Percentiles rank a stretch among this genome's conserved stretches.
Conservation (phyloP, 2,113 vertebrate species). For the Pteruthius melanotis region DNA sequence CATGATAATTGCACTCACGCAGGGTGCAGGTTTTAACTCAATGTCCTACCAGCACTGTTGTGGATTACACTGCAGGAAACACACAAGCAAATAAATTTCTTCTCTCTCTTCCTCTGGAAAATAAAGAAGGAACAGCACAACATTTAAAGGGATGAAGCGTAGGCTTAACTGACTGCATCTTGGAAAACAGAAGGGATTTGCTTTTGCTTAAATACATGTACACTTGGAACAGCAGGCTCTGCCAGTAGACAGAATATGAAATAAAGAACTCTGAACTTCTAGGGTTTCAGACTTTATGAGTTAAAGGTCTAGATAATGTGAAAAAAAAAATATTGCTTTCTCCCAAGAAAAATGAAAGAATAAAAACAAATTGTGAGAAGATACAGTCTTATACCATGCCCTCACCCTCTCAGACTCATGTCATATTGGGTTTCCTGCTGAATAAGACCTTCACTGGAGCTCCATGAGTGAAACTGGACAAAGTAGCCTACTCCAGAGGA, state of each 20-base stretch:
- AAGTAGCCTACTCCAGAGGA: not conserved
- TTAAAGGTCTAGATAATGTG: not conserved
- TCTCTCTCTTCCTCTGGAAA: not conserved
- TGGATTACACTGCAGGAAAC: not conserved
- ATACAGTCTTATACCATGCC: not conserved
- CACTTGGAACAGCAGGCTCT: not conserved
- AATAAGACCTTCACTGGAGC: not conserved
- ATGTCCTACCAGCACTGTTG: not conserved
- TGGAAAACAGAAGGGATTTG: not conserved
- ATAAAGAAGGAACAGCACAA: not conserved
- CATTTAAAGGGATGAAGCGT: not conserved
- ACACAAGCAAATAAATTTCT: not conserved
- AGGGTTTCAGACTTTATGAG: not conserved
- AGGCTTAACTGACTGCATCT: not conserved
- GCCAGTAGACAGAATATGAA: not conserved
- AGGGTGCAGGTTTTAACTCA: not conserved
- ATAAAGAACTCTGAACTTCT: not conserved
- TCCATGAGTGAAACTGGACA: not conserved
- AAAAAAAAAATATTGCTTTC: not conserved
- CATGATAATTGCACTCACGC: not conserved
- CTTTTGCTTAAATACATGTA: not conserved
- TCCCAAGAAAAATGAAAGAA: not conserved
- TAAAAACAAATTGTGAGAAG: not conserved
- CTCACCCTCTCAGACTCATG: not conserved
- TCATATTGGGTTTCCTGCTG: not conserved